Evolutionary conservation across 2,113 vertebrate genomes (phyloP).

Genomic region (Oreotragus oreotragus): DNA sequence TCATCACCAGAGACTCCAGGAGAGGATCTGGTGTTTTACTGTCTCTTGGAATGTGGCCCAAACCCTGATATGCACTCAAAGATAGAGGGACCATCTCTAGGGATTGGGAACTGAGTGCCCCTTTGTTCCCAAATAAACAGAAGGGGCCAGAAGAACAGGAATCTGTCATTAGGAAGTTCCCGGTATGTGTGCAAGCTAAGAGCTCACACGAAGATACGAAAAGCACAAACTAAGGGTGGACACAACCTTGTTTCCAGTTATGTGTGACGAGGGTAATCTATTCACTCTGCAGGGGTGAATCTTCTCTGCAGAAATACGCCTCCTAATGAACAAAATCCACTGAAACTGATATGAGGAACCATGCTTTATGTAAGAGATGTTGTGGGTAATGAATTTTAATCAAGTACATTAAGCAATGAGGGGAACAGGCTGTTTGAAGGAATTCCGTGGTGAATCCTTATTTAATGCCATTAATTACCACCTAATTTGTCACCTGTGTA

Average conservation of each 20-base stretch:
- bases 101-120: background rate
- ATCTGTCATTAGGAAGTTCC: background rate
- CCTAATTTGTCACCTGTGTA: background rate
- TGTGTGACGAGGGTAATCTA: background rate
- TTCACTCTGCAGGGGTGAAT: background rate
- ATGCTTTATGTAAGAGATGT: conserved; percentile 13
- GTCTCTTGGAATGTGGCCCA: background rate
- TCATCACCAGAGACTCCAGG: background rate
- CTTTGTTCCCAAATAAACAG: background rate
- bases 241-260: background rate
- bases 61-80: background rate
- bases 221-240: background rate
- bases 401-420: conserved; percentile 16
- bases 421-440: conserved; percentile 5
- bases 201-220: background rate
- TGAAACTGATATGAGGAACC: conserved; percentile 4
- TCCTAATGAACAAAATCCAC: background rate
- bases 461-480: conserved; percentile 38
- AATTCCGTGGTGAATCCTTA: conserved; percentile 26
- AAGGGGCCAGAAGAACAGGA: background rate
- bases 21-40: background rate
- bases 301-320: background rate
- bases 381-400: conserved; percentile 54
- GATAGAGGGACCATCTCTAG: background rate
- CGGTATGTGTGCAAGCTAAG: accelerated